Percentiles rank a stretch among this genome's conserved stretches.
Evolutionary conservation across 1,140 invertebrate species (phyloP).

Genomic region (Achatina immaculata): DNA sequence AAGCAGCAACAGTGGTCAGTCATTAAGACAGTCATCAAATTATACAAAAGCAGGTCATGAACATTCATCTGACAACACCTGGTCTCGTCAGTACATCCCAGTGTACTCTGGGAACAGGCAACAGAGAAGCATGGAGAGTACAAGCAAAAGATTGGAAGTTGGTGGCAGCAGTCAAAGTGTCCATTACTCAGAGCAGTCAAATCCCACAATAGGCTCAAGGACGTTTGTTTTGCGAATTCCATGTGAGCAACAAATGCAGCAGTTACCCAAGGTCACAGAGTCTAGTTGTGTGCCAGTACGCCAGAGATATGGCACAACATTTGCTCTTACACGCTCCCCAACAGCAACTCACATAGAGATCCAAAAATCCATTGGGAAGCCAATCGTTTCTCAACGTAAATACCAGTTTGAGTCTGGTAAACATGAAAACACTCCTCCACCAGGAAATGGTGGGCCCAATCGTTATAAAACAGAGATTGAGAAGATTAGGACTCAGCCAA

Average conservation of each 20-base stretch:
- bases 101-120: slow-evolving; percentile 44
- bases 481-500: slow-evolving; percentile 58
- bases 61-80: background rate
- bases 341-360: slow-evolving; percentile 56
- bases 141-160: slow-evolving; percentile 45
- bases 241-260: slow-evolving; percentile 24
- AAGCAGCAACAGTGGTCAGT: background rate
- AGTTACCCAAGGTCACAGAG: background rate
- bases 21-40: background rate
- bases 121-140: slow-evolving; percentile 32
- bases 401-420: slow-evolving; percentile 60
- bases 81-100: slow-evolving; percentile 55
- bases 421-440: slow-evolving; percentile 46
- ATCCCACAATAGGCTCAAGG: background rate
- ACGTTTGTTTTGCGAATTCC: slow-evolving; percentile 48
- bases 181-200: slow-evolving; percentile 12
- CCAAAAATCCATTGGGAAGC: slow-evolving; percentile 43
- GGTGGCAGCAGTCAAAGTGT: background rate
- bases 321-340: slow-evolving; percentile 61
- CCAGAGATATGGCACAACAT: slow-evolving; percentile 58
- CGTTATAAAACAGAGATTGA: slow-evolving; percentile 64
- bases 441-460: slow-evolving; percentile 30
- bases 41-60: background rate
- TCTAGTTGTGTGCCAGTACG: background rate
- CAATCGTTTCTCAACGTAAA: slow-evolving; percentile 60